Evolutionary conservation across 2,888 invertebrate species (phyloP), one percentile per base, ranked within the genome.

Genomic region (Calameuta idolon): DNA sequence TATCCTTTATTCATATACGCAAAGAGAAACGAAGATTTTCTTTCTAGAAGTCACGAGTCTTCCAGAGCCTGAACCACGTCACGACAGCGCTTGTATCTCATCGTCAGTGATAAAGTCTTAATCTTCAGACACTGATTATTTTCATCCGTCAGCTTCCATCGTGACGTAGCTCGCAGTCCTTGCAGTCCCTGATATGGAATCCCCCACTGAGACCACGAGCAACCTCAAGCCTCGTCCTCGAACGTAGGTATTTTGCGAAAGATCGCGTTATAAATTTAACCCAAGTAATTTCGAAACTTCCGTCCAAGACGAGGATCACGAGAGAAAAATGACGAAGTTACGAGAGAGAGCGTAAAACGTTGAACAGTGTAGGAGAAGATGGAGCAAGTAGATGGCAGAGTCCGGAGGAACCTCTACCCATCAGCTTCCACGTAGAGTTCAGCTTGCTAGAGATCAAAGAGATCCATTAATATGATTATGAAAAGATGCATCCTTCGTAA

Each of bases 391-490:
- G 40, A 55, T 55, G 40, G 40, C 40, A 55, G 40, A 55, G 23
- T 23, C 40, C 40, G 9, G 40, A 55, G 40, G 40, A 55, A 55
- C 40, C 5, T 23, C 23, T 2, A 23, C 9, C 40, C 40, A 23
- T 55, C 23, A 55, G 23, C 40, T 55, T 55, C 40, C 40, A 55
- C 23, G 40, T 55, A 55, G 40, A 55, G 40, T 23, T 55, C 40
- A 23, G 40, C 40, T 55, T 5, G 37, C 73, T 33, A 76, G 78
- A 78, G 79, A 79, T 82, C 82, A 82, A 81, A 82, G 81, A 78
- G 81, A 79, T 82, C 80, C 79, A 77, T 78, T 82, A 81, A 81
- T 81, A 81, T 73, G 77, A 79, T 81, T 80, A 82, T 77, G 78
- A 80, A 81, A 79, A 81, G 78, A 80, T 79, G 77, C 75, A 76